Evolutionary conservation across 2,113 vertebrate species (phyloP).

Genomic region (Isichthys henryi): DNA sequence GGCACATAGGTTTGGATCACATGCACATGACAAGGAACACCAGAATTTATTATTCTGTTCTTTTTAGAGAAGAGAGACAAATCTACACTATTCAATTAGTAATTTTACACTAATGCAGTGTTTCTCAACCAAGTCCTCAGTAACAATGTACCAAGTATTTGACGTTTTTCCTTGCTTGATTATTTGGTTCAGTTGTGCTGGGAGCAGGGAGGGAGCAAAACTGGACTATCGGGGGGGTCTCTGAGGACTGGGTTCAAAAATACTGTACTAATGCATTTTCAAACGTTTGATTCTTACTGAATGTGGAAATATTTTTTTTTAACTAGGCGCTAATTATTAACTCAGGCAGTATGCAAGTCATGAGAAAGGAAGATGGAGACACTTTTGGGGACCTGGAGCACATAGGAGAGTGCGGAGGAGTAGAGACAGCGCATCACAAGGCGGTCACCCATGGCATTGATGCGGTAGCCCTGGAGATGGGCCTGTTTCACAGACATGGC

Average conservation of each 20-base stretch:
- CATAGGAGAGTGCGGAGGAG: constrained; percentile 28
- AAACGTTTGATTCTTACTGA: not conserved
- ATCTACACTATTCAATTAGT: not conserved
- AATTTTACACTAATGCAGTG: not conserved
- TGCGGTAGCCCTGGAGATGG: constrained; percentile 27
- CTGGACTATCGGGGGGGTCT: not conserved
- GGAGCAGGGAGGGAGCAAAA: not conserved
- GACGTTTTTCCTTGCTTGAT: not conserved
- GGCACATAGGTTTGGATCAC: not conserved
- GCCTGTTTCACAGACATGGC: constrained; percentile 22
- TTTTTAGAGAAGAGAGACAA: not conserved
- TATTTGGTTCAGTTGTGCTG: not conserved
- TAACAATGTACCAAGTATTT: not conserved
- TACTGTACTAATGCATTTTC: not conserved
- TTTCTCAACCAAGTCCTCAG: not conserved
- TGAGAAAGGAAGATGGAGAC: not conserved
- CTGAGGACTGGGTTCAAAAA: not conserved
- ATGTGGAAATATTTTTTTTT: not conserved
- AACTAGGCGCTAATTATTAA: not conserved
- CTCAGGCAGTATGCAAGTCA: not conserved
- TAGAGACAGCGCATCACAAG: constrained; percentile 32
- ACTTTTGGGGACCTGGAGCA: constrained; percentile 21
- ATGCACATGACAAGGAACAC: not conserved
- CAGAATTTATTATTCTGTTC: not conserved
- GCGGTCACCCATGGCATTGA: constrained; percentile 26